phyloP scores from a whole-genome alignment of 1,140 invertebrate genomes.

The Lycorma delicatula region DNA sequence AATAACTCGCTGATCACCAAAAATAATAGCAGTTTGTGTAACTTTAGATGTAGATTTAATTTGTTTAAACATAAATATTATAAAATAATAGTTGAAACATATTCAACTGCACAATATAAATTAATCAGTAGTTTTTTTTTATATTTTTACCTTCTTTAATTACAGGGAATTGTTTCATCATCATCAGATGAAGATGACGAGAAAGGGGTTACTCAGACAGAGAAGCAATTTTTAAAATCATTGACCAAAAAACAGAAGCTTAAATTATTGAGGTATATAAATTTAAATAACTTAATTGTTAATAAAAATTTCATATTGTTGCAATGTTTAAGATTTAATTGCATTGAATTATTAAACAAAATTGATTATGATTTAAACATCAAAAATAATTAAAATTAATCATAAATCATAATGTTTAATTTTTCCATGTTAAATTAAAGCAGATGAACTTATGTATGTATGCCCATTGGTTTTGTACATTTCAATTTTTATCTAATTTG shows the following conservation, averaged over 20 bases:
- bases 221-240: conserved; percentile 71
- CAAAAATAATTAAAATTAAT: no score
- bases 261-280: conserved; percentile 68
- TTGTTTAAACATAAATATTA: neutral
- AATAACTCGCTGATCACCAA: neutral
- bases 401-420: no score
- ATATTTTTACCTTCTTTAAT: neutral
- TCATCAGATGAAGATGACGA: conserved; percentile 49
- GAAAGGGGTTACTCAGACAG: conserved; percentile 44
- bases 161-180: conserved; percentile 15
- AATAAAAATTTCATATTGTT: no score
- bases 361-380: no score
- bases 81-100: neutral
- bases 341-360: no score
- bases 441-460: no score
- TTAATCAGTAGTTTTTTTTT: neutral
- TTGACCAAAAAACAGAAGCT: conserved; percentile 82
- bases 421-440: no score
- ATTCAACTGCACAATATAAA: neutral
- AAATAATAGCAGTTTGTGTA: neutral
- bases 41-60: neutral
- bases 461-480: no score
- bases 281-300: no score
- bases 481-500: no score
- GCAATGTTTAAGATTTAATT: no score